Evolutionary conservation across 2,888 invertebrate species (phyloP).

Genomic region (Thymelicus lineola): DNA sequence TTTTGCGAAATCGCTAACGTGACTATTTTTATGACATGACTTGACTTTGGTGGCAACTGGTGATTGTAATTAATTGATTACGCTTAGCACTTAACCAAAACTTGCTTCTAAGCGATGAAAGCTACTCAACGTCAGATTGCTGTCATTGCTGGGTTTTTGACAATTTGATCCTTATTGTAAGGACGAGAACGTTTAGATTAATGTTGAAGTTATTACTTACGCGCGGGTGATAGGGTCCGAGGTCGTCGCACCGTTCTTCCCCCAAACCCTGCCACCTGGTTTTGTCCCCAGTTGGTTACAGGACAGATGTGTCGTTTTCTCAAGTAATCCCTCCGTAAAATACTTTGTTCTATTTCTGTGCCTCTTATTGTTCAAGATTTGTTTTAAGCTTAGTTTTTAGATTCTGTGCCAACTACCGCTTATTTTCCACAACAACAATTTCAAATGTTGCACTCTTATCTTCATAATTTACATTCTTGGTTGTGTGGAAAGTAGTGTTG

Average conservation of each 20-base stretch:
- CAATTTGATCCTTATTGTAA: conserved; percentile 46
- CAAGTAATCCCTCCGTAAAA: conserved; percentile 53
- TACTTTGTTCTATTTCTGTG: conserved; percentile 15
- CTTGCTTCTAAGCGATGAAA: not conserved
- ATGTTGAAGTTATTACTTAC: conserved; percentile 47
- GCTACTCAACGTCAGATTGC: not conserved
- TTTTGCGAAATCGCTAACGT: not conserved
- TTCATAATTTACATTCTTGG: too few species aligned
- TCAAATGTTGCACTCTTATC: too few species aligned
- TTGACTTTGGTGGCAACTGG: not conserved
- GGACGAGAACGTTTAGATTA: conserved; percentile 52
- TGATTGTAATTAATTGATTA: not conserved
- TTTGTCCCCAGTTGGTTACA: conserved; percentile 61
- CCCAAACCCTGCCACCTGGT: conserved; percentile 77
- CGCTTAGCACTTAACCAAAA: not conserved
- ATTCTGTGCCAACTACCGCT: not conserved
- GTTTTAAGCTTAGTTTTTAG: not conserved
- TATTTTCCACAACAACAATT: too few species aligned
- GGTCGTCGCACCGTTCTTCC: conserved; percentile 80
- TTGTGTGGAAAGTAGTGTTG: too few species aligned
- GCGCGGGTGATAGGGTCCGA: conserved; percentile 63
- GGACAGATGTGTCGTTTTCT: conserved; percentile 72
- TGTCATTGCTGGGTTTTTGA: not conserved
- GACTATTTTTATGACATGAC: not conserved
- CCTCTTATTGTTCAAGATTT: conserved; percentile 7